phyloP scores from a whole-genome alignment of 2,797 vertebrate species.

The Eulemur mongoz region DNA sequence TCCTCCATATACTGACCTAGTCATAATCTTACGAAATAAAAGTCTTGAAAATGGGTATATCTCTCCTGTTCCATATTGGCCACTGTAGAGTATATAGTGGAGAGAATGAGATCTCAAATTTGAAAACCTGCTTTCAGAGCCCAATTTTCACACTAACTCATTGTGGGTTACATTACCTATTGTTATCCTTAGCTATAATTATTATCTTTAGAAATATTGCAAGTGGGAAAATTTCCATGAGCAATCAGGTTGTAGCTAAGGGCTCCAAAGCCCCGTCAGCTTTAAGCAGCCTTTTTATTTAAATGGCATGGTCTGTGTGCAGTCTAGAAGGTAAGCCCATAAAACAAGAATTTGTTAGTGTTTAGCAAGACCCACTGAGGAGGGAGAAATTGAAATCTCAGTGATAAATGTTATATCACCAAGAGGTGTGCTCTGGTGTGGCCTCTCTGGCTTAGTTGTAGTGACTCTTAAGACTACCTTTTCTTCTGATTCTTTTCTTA shows the following conservation, averaged over 20 bases:
- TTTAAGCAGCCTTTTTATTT: background rate
- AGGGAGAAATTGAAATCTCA: background rate
- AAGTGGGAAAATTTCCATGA: background rate
- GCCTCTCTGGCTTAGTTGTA: background rate
- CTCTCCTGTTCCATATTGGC: background rate
- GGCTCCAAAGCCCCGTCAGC: background rate
- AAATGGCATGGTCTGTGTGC: background rate
- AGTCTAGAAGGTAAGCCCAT: background rate
- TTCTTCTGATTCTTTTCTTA: constrained; percentile 8
- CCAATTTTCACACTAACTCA: background rate
- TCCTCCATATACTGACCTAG: background rate
- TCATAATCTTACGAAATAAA: background rate
- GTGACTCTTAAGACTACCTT: background rate
- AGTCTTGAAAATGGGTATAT: background rate
- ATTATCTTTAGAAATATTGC: background rate
- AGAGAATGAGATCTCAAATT: background rate
- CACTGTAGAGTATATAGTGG: background rate
- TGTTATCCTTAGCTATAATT: background rate
- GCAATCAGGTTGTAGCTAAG: background rate
- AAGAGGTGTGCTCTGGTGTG: background rate
- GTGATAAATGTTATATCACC: background rate
- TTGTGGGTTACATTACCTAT: background rate
- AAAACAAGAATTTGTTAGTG: background rate
- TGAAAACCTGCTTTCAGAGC: background rate
- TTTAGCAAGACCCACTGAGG: background rate